Evolutionary conservation across 2,888 invertebrate species (phyloP).

Genomic region (Norana najaformis): DNA sequence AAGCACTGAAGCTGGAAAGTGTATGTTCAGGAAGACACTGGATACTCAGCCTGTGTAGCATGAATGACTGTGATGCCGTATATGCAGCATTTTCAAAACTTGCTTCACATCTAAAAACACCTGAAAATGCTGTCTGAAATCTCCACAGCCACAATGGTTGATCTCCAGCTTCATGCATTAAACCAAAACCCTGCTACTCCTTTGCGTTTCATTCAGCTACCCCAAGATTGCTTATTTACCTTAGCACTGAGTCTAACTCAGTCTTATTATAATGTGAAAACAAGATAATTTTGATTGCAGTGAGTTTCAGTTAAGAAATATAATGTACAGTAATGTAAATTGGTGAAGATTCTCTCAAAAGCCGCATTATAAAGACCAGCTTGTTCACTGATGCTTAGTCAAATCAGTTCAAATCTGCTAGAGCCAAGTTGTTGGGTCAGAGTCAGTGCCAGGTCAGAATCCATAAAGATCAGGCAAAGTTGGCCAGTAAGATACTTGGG

Average conservation of each 20-base stretch:
- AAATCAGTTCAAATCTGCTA: too few relatives aligned
- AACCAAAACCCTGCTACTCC: background rate
- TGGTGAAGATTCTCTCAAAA: too few relatives aligned
- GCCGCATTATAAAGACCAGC: too few relatives aligned
- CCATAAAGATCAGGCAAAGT: too few relatives aligned
- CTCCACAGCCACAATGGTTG: background rate
- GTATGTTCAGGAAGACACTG: background rate
- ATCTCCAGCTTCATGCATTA: background rate
- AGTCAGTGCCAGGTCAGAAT: too few relatives aligned
- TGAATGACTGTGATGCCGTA: background rate
- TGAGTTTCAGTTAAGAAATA: too few relatives aligned
- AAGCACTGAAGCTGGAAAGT: background rate
- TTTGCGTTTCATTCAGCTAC: background rate
- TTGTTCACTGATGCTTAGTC: too few relatives aligned
- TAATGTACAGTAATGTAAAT: too few relatives aligned
- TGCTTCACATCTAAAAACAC: background rate
- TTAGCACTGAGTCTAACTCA: background rate
- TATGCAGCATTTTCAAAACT: background rate
- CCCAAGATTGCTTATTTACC: background rate
- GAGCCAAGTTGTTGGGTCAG: too few relatives aligned
- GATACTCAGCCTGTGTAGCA: slow-evolving; percentile 14
- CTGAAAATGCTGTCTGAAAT: background rate
- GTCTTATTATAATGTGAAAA: too few relatives aligned
- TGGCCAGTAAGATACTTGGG: too few relatives aligned
- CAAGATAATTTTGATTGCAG: too few relatives aligned